phyloP scores from a whole-genome alignment of 2,888 invertebrate genomes.

The Dicycla oo region DNA sequence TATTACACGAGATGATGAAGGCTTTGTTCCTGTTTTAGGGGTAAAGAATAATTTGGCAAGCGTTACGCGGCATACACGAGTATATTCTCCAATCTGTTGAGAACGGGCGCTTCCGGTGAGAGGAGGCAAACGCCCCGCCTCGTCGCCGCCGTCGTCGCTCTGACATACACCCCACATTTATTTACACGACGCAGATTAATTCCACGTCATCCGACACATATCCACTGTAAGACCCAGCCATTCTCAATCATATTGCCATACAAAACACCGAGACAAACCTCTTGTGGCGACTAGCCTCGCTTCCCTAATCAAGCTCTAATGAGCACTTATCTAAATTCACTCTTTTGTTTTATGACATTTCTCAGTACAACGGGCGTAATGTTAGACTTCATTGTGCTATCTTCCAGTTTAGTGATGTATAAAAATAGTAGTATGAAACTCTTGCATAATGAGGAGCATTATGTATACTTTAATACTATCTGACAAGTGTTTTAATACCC shows the following conservation, averaged over 20 bases:
- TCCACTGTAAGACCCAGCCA: constrained; percentile 73
- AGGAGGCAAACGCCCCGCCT: constrained; percentile 67
- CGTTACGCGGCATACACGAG: constrained; percentile 67
- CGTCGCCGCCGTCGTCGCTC: constrained; percentile 71
- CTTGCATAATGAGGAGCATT: no score
- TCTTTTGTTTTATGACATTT: constrained; percentile 44
- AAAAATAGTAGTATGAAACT: no score
- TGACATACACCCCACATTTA: constrained; percentile 85
- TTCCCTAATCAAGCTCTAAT: constrained; percentile 66
- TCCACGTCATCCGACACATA: constrained; percentile 83
- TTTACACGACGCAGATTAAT: constrained; percentile 87
- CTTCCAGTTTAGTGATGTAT: neutral
- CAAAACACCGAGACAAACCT: constrained; percentile 68
- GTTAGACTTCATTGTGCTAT: constrained; percentile 1
- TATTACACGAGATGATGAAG: constrained; percentile 72
- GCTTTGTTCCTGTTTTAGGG: constrained; percentile 74
- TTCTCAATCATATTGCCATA: constrained; percentile 78
- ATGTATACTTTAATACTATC: no score
- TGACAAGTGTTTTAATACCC: no score
- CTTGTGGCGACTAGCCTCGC: constrained; percentile 54
- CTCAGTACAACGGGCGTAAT: neutral
- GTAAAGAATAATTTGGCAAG: constrained; percentile 78
- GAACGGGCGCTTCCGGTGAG: constrained; percentile 71
- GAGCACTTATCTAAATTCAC: constrained; percentile 61
- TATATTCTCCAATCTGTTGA: constrained; percentile 74